Conservation (phyloP, 2,888 invertebrate species). For the Himalopsyche tibetana region DNA sequence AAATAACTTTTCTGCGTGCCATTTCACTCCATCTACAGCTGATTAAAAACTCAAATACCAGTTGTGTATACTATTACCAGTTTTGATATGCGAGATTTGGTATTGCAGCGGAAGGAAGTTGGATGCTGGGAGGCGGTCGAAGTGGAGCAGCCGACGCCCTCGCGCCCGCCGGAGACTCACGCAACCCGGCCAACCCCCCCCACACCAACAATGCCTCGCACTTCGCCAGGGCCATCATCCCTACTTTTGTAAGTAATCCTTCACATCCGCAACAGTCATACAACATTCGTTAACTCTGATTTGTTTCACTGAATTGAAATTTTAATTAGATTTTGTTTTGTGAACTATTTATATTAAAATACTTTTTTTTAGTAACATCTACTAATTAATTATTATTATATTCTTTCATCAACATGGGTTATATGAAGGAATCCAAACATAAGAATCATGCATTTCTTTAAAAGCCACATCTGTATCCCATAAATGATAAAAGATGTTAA, state of each 20-base stretch:
- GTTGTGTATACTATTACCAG: background rate
- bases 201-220: conserved; percentile 76
- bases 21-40: conserved; percentile 1
- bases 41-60: too few relatives aligned
- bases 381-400: too few relatives aligned
- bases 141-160: conserved; percentile 76
- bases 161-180: conserved; percentile 76
- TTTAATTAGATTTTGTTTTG: background rate
- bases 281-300: background rate
- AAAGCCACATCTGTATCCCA: background rate
- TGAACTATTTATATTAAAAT: too few relatives aligned
- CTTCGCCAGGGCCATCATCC: conserved; percentile 78
- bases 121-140: conserved; percentile 91
- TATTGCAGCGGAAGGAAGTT: conserved; percentile 87
- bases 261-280: too few relatives aligned
- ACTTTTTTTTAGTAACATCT: too few relatives aligned
- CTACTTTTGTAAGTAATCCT: conserved; percentile 82
- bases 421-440: too few relatives aligned
- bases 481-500: background rate
- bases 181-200: conserved; percentile 74
- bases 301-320: background rate
- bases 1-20: background rate
- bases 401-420: too few relatives aligned
- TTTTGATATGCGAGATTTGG: conserved; percentile 47
- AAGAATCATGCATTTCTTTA: background rate